These are phyloP conservation scores for Ochlodes sylvanus DNA, from an alignment of 2,888 invertebrate genomes.

Conservation along the genomic window DNA sequence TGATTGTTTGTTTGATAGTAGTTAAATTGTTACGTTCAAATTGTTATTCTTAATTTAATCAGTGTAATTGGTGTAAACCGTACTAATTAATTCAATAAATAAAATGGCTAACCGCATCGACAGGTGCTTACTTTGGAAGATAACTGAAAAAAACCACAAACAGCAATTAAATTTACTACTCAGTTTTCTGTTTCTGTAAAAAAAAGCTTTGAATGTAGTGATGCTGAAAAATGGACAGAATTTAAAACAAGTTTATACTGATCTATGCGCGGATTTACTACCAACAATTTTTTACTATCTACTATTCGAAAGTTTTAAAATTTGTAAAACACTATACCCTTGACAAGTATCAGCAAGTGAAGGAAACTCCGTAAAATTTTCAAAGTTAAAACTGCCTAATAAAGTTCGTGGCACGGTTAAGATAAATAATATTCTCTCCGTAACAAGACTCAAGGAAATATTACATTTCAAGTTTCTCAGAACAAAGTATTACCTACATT, in stretches of 20 bases:
- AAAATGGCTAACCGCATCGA: too few species aligned
- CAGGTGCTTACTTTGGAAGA: too few species aligned
- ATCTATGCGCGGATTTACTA: not conserved
- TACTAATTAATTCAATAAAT: too few species aligned
- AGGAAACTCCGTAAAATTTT: constrained; percentile 25
- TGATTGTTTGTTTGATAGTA: too few species aligned
- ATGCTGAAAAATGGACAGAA: too few species aligned
- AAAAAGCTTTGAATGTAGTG: too few species aligned
- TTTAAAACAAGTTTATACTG: not conserved
- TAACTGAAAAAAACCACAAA: too few species aligned
- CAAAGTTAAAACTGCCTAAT: constrained; percentile 26
- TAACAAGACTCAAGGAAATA: constrained; percentile 23
- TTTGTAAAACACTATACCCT: constrained; percentile 1
- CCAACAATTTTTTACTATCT: constrained; percentile 5
- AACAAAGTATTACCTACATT: constrained; percentile 15
- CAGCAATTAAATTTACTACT: too few species aligned
- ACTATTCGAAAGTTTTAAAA: constrained; percentile 17
- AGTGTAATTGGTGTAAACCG: too few species aligned
- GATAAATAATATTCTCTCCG: constrained; percentile 28
- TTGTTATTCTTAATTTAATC: too few species aligned
- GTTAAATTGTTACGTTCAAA: too few species aligned
- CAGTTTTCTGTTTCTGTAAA: too few species aligned
- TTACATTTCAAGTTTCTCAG: constrained; percentile 20
- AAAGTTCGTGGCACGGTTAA: constrained; percentile 26
- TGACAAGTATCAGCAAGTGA: constrained; percentile 19